phyloP scores from a whole-genome alignment of 2,888 invertebrate genomes.

The Psococerastis gibbosa region DNA sequence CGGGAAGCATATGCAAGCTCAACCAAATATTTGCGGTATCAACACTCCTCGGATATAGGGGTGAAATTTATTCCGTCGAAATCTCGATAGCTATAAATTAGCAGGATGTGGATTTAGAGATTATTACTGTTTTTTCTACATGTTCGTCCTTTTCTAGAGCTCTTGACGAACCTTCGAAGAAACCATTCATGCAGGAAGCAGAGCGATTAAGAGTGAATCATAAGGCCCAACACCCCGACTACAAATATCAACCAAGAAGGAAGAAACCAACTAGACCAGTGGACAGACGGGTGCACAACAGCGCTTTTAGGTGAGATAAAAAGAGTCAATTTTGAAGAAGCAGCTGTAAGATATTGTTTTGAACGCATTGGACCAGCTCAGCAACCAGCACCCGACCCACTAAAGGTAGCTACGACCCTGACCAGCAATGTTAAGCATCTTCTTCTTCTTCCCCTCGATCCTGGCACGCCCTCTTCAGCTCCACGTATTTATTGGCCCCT shows the following conservation, averaged over 20 bases:
- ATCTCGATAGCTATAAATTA: no score
- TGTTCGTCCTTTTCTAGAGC: conserved; percentile 38
- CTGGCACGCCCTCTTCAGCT: no score
- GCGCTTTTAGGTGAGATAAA: neutral
- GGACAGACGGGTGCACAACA: neutral
- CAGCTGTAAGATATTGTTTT: no score
- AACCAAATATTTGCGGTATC: neutral
- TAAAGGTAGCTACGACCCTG: no score
- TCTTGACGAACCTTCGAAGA: conserved; percentile 69
- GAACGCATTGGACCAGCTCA: no score
- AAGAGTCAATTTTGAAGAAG: no score
- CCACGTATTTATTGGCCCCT: no score
- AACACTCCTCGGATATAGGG: neutral
- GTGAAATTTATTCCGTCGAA: no score
- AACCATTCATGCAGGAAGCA: conserved; percentile 85
- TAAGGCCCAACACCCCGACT: conserved; percentile 87
- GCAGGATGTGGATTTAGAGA: no score
- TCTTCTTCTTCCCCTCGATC: no score
- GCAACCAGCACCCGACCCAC: no score
- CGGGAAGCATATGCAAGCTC: neutral
- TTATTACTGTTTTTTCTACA: neutral
- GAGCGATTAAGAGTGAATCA: conserved; percentile 81
- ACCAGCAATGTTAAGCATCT: no score
- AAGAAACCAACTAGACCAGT: neutral
- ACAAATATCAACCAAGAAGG: conserved; percentile 35